These are phyloP conservation scores for Trilocha varians DNA, from an alignment of 2,888 invertebrate genomes.

Conservation along the genomic window DNA sequence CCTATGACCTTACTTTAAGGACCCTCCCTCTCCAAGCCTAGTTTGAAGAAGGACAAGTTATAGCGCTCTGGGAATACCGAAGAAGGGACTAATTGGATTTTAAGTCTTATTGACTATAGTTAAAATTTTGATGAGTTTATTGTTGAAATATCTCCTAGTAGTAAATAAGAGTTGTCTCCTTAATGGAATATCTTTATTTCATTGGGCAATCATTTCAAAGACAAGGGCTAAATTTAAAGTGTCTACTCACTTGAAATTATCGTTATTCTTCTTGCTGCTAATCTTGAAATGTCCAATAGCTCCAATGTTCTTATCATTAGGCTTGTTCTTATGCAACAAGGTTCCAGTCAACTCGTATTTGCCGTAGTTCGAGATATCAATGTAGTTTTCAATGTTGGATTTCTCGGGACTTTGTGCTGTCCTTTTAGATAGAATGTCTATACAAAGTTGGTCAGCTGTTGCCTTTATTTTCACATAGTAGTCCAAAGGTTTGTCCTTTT, in stretches of 20 bases:
- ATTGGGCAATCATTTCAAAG: no score
- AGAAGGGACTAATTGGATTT: no score
- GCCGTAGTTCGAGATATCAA: conserved; percentile 74
- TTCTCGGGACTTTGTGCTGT: conserved; percentile 70
- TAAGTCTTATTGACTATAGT: no score
- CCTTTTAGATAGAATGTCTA: conserved; percentile 71
- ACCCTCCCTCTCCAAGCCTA: no score
- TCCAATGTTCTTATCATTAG: conserved; percentile 71
- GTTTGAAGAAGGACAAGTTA: no score
- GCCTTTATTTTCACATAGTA: conserved; percentile 49
- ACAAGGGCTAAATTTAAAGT: neutral
- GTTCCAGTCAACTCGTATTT: conserved; percentile 76
- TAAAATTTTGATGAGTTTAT: no score
- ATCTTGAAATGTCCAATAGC: conserved; percentile 71
- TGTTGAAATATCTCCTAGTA: no score
- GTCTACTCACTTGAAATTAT: conserved; percentile 71
- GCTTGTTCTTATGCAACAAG: conserved; percentile 67
- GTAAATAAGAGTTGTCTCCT: no score
- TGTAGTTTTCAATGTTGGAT: conserved; percentile 74
- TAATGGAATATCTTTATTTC: no score
- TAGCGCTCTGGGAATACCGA: no score
- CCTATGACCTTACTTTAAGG: no score
- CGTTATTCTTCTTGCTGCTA: conserved; percentile 58
- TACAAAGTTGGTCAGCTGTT: conserved; percentile 35
- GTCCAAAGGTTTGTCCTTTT: conserved; percentile 55